Evolutionary conservation across 2,888 invertebrate genomes (phyloP).

Genomic region (Eupithecia abbreviata): DNA sequence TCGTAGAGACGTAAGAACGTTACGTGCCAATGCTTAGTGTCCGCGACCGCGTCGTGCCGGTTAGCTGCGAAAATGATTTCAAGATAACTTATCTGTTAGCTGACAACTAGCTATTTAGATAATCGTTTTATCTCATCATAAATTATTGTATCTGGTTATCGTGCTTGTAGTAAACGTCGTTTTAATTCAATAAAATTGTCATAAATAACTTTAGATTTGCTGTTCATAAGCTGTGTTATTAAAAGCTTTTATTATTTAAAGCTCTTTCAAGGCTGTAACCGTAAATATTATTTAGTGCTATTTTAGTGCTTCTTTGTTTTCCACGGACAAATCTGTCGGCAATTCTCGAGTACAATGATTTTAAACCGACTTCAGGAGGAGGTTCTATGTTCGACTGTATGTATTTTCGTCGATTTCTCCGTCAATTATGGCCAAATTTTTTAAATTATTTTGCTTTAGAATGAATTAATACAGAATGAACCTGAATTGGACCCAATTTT

Average conservation of each 20-base stretch:
- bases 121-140: constrained; percentile 28
- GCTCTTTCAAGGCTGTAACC: background rate
- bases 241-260: background rate
- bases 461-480: too few species aligned
- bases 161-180: constrained; percentile 7
- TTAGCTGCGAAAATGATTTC: constrained; percentile 52
- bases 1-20: constrained; percentile 53
- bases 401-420: too few species aligned
- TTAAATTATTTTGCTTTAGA: too few species aligned
- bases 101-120: constrained; percentile 46
- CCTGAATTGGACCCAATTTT: too few species aligned
- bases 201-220: background rate
- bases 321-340: background rate
- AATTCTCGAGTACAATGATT: background rate
- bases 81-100: constrained; percentile 56
- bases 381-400: too few species aligned
- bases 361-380: background rate
- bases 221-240: constrained; percentile 1
- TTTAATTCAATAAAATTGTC: constrained; percentile 14
- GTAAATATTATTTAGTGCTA: background rate
- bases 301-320: background rate
- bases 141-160: constrained; percentile 16
- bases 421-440: too few species aligned
- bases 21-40: constrained; percentile 44
- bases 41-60: constrained; percentile 37